Conservation (phyloP, 2,888 invertebrate genomes). For the Elysia crispata region DNA sequence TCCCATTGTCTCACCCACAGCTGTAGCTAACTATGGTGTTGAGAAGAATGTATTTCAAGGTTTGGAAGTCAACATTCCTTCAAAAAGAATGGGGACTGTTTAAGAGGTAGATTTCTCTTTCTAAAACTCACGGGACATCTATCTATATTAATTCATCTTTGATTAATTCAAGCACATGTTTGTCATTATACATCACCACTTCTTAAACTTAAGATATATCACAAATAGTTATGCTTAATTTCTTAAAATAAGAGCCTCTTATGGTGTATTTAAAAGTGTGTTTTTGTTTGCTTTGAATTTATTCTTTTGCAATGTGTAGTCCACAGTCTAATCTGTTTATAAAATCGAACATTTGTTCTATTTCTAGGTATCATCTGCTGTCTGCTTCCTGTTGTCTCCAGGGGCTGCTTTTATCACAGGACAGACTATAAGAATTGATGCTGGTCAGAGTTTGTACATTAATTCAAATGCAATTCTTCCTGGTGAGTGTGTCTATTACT, state of each 20-base stretch:
- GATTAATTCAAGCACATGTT: no score
- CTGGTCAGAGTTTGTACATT: constrained; percentile 76
- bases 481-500: no score
- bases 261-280: no score
- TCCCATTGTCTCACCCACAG: constrained; percentile 79
- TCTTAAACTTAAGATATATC: no score
- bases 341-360: no score
- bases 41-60: constrained; percentile 12
- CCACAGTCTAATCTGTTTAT: no score
- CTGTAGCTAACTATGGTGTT: constrained; percentile 78
- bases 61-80: constrained; percentile 62
- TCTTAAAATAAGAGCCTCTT: no score
- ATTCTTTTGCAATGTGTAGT: not conserved
- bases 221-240: no score
- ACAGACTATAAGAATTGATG: constrained; percentile 78
- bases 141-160: no score
- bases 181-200: no score
- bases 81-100: constrained; percentile 77
- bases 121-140: no score
- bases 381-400: constrained; percentile 79
- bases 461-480: constrained; percentile 61
- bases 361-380: constrained; percentile 76
- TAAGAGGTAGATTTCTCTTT: constrained; percentile 75
- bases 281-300: no score
- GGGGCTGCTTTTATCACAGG: constrained; percentile 79